These are phyloP conservation scores for Cydia pomonella DNA, from an alignment of 1,140 invertebrate species.

Conservation along the genomic window DNA sequence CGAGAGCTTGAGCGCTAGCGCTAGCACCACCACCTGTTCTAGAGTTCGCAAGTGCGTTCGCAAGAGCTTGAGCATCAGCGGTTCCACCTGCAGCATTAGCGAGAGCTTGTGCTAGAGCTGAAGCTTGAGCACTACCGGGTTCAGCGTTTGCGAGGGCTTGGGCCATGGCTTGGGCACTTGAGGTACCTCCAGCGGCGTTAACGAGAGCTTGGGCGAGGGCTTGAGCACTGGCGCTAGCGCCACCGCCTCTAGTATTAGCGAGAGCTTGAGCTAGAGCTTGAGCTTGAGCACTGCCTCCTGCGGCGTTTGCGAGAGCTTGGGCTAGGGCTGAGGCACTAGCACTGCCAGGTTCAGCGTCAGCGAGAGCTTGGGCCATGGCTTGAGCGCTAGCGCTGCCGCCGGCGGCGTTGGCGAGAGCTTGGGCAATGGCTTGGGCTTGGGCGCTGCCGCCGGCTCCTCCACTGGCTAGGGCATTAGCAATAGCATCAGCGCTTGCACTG, in stretches of 20 bases:
- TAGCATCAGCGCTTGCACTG: neutral
- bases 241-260: neutral
- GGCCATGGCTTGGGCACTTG: neutral
- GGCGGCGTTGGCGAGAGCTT: constrained; percentile 1
- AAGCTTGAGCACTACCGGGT: neutral
- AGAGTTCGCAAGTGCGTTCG: neutral
- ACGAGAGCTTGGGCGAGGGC: neutral
- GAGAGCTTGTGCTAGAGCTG: constrained; percentile 1
- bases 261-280: constrained; percentile 2
- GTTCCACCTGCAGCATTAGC: neutral
- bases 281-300: constrained; percentile 3
- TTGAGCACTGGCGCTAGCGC: neutral
- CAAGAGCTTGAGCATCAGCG: neutral
- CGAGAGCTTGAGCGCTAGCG: neutral
- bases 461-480: neutral
- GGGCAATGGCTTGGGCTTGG: neutral
- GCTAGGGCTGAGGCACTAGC: constrained; percentile 4
- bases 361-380: neutral
- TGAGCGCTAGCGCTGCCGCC: neutral
- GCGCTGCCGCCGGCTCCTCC: neutral
- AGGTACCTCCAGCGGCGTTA: neutral
- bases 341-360: neutral
- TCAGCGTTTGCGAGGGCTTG: neutral
- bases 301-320: neutral
- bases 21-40: neutral